These are phyloP conservation scores for Poecilia latipinna DNA, from an alignment of 2,113 vertebrate genomes.

Conservation along the genomic window DNA sequence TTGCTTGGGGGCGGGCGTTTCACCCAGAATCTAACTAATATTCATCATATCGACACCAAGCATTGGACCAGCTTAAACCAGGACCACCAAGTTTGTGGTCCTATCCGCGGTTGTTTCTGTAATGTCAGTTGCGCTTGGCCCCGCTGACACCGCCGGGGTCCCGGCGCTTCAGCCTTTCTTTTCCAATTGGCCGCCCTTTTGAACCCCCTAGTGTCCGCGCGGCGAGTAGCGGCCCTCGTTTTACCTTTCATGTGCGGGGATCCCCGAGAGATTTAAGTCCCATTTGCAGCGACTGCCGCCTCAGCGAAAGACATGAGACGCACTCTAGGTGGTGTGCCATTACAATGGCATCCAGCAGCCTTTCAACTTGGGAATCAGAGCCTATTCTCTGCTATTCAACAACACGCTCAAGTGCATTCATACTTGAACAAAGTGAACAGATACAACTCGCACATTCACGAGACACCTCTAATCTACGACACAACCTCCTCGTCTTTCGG, in stretches of 20 bases:
- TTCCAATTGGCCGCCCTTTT: constrained; percentile 79
- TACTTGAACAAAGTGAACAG: constrained; percentile 52
- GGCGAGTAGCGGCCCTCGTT: constrained; percentile 70
- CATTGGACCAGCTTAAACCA: constrained; percentile 26
- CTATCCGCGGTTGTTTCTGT: constrained; percentile 71
- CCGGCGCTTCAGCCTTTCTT: constrained; percentile 71
- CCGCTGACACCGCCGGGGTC: constrained; percentile 59
- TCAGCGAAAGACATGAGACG: constrained; percentile 45
- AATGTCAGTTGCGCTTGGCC: constrained; percentile 63
- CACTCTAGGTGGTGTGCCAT: constrained; percentile 68
- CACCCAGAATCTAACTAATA: not conserved
- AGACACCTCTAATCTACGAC: constrained; percentile 30
- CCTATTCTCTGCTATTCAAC: constrained; percentile 72
- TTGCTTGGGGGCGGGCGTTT: too few species aligned
- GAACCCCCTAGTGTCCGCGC: constrained; percentile 72
- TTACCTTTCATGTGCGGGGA: constrained; percentile 79
- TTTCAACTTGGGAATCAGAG: constrained; percentile 65
- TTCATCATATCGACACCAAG: constrained; percentile 42
- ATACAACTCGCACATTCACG: constrained; percentile 31
- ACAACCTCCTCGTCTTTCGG: not conserved
- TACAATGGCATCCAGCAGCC: constrained; percentile 76
- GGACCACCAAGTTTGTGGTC: constrained; percentile 73
- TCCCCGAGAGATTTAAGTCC: constrained; percentile 68
- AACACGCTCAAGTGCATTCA: constrained; percentile 65
- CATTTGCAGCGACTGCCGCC: constrained; percentile 27